phyloP scores from a whole-genome alignment of 2,888 invertebrate genomes.

The Polydrusus tereticollis region DNA sequence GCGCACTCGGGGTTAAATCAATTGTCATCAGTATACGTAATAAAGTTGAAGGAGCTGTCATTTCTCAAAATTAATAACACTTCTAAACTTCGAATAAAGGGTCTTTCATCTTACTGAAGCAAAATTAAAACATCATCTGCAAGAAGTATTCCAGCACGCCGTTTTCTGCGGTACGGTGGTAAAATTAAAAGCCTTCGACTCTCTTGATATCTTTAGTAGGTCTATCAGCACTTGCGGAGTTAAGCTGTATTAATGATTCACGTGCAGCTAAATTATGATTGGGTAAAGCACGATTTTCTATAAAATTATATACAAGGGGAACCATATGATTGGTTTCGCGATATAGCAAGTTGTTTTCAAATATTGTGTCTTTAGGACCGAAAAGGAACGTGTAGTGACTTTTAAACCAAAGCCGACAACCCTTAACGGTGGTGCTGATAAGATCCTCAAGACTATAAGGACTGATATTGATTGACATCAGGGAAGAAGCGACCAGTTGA shows the following conservation, averaged over 20 bases:
- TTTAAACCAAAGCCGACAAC: too few species aligned
- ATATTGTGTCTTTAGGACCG: background rate
- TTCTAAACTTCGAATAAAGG: background rate
- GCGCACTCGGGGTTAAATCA: too few species aligned
- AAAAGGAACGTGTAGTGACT: too few species aligned
- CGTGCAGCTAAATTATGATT: constrained; percentile 41
- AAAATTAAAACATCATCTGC: constrained; percentile 30
- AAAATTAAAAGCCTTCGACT: constrained; percentile 32
- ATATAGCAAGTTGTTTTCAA: background rate
- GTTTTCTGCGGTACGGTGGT: constrained; percentile 12
- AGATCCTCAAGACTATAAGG: too few species aligned
- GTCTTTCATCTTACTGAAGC: background rate
- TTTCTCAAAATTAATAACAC: background rate
- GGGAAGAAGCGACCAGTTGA: too few species aligned
- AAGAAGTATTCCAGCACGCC: constrained; percentile 26
- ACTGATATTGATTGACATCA: too few species aligned
- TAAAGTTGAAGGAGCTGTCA: too few species aligned
- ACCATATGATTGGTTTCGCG: background rate
- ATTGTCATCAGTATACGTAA: too few species aligned
- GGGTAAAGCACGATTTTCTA: constrained; percentile 27
- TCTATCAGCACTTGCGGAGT: constrained; percentile 45
- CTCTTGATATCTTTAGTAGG: constrained; percentile 44
- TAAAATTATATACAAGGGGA: background rate
- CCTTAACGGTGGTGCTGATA: too few species aligned
- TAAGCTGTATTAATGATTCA: constrained; percentile 48